These are phyloP conservation scores for Pollenia amentaria DNA, from an alignment of 2,888 invertebrate species.

Conservation along the genomic window DNA sequence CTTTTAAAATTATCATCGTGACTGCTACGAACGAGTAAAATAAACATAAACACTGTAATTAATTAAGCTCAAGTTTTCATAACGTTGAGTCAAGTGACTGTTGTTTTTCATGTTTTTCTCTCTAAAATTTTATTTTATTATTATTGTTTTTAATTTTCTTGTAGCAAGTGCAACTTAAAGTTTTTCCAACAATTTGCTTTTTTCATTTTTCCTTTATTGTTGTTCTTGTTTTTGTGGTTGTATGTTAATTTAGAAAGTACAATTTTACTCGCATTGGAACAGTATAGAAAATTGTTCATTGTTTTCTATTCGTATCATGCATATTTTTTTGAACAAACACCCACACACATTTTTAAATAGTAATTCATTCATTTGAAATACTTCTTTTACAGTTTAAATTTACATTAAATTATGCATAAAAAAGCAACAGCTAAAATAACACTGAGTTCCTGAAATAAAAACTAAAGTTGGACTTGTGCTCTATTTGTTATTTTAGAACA, in stretches of 20 bases:
- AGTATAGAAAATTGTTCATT: background rate
- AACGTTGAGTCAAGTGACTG: conserved; percentile 61
- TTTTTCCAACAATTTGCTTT: conserved; percentile 37
- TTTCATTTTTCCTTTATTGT: background rate
- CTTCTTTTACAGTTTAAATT: conserved; percentile 54
- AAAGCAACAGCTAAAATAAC: conserved; percentile 57
- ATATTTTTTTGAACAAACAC: background rate
- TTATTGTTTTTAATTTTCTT: conserved; percentile 57
- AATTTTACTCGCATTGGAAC: background rate
- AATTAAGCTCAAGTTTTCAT: conserved; percentile 68
- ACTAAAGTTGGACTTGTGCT: conserved; percentile 34
- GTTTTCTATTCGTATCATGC: conserved; percentile 7
- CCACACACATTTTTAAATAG: conserved; percentile 35
- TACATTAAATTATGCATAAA: conserved; percentile 60
- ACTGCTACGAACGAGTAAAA: background rate
- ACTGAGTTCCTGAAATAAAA: conserved; percentile 8
- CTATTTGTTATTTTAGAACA: conserved; percentile 48
- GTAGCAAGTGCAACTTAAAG: conserved; percentile 58
- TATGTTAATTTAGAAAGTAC: conserved; percentile 40
- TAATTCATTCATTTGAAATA: conserved; percentile 58
- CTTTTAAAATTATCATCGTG: background rate
- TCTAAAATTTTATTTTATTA: conserved; percentile 18
- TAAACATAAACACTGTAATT: conserved; percentile 67
- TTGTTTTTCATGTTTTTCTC: conserved; percentile 29
- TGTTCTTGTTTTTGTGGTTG: conserved; percentile 34